Evolutionary conservation across 1,140 invertebrate genomes (phyloP).

Genomic region (Pseudomyrmex flavicornis): DNA sequence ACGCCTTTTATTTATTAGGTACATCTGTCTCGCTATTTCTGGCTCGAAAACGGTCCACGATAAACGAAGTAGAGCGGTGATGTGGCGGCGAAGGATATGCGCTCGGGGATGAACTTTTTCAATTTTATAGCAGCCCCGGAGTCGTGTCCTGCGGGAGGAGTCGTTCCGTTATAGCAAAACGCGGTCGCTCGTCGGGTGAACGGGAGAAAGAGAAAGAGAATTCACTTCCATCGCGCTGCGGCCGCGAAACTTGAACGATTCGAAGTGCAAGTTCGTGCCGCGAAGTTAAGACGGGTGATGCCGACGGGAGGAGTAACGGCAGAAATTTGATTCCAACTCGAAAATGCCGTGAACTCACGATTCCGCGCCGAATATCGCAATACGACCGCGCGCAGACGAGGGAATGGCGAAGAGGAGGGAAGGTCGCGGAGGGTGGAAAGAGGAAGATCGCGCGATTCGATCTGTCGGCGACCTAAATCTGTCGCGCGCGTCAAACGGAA

Average conservation of each 20-base stretch:
- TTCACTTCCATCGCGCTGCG: constrained; percentile 5
- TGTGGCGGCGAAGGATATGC: not conserved
- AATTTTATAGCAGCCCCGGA: constrained; percentile 42
- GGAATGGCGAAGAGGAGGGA: constrained; percentile 42
- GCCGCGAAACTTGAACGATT: constrained; percentile 46
- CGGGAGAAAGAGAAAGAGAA: constrained; percentile 21
- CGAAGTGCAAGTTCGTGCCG: constrained; percentile 46
- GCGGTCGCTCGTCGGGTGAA: constrained; percentile 4
- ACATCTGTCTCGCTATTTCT: not conserved
- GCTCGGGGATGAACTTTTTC: constrained; percentile 45
- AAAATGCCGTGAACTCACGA: constrained; percentile 56
- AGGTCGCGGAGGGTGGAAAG: constrained; percentile 1
- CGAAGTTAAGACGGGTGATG: constrained; percentile 20
- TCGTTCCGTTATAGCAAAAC: constrained; percentile 6
- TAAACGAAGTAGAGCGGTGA: not conserved
- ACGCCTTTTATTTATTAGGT: no score
- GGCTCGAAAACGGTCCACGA: not conserved
- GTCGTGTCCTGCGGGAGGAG: constrained; percentile 17
- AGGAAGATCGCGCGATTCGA: not conserved
- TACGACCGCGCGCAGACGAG: constrained; percentile 30
- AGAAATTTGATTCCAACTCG: constrained; percentile 60
- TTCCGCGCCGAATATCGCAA: constrained; percentile 57
- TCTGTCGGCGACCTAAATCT: constrained; percentile 62
- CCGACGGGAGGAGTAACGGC: not conserved
- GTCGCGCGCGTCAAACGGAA: constrained; percentile 57